These are phyloP conservation scores for Apocrypta bakeri DNA, from an alignment of 1,140 invertebrate species.

Conservation along the genomic window DNA sequence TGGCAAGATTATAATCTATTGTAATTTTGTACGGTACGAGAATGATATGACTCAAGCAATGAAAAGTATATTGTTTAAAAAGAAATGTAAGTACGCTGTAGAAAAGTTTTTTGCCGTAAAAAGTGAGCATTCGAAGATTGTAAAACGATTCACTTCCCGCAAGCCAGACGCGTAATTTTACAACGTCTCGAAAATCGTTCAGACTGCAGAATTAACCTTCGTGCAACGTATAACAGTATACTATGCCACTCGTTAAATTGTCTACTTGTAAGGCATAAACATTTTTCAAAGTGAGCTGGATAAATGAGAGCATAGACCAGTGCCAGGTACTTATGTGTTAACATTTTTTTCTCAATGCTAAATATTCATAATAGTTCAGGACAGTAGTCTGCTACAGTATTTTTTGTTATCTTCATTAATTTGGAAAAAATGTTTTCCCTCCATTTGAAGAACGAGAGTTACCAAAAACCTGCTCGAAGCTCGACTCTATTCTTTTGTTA, in stretches of 20 bases:
- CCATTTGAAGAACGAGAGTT: not conserved
- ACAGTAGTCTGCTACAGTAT: constrained; percentile 63
- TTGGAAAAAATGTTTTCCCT: not conserved
- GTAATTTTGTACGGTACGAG: not conserved
- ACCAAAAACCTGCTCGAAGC: constrained; percentile 55
- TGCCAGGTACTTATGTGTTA: constrained; percentile 69
- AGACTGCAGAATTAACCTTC: constrained; percentile 63
- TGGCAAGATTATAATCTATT: constrained; percentile 9
- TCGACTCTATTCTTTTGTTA: constrained; percentile 53
- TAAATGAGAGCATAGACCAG: constrained; percentile 67
- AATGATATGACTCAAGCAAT: not conserved
- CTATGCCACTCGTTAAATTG: constrained; percentile 63
- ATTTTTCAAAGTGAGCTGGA: constrained; percentile 58
- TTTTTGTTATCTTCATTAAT: constrained; percentile 42
- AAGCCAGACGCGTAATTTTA: not conserved
- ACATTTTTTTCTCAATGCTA: constrained; percentile 60
- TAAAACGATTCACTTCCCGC: not conserved
- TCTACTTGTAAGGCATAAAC: constrained; percentile 15
- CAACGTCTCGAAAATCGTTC: constrained; percentile 40
- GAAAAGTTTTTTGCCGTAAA: not conserved
- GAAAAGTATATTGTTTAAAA: not conserved
- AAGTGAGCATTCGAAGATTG: not conserved
- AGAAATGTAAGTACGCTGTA: not conserved
- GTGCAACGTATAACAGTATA: constrained; percentile 59
- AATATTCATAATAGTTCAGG: constrained; percentile 63